These are phyloP conservation scores for Pipra filicauda DNA, from an alignment of 2,113 vertebrate genomes.

Conservation along the genomic window DNA sequence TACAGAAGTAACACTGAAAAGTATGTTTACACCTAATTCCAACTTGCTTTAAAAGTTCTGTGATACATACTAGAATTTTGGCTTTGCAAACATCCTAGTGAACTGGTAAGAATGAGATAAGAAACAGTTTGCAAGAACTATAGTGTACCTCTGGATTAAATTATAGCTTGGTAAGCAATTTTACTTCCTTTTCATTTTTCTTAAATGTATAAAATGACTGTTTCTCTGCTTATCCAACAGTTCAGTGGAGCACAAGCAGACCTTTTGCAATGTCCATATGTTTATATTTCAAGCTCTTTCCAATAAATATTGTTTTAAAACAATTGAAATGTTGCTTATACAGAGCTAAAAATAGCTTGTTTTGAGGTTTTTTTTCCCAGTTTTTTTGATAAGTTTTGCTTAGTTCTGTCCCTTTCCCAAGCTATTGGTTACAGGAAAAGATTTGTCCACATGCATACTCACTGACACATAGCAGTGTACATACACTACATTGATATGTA, in stretches of 20 bases:
- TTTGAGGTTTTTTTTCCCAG: background rate
- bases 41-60: conserved; percentile 43
- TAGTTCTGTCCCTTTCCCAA: background rate
- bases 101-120: conserved; percentile 28
- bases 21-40: background rate
- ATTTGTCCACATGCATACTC: background rate
- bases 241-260: background rate
- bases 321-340: background rate
- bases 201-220: background rate
- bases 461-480: background rate
- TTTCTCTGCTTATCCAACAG: background rate
- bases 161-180: conserved; percentile 54
- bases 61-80: conserved; percentile 3
- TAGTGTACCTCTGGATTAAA: conserved; percentile 37
- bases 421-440: background rate
- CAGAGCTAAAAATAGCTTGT: background rate
- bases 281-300: background rate
- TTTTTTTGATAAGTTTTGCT: background rate
- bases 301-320: background rate
- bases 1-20: conserved; percentile 24
- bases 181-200: conserved; percentile 44
- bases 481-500: background rate
- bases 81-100: conserved; percentile 12
- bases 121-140: conserved; percentile 32
- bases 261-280: background rate